Base-by-base conservation (phyloP, 2,888 invertebrate species). In the Tanytarsus gracilentus region DNA sequence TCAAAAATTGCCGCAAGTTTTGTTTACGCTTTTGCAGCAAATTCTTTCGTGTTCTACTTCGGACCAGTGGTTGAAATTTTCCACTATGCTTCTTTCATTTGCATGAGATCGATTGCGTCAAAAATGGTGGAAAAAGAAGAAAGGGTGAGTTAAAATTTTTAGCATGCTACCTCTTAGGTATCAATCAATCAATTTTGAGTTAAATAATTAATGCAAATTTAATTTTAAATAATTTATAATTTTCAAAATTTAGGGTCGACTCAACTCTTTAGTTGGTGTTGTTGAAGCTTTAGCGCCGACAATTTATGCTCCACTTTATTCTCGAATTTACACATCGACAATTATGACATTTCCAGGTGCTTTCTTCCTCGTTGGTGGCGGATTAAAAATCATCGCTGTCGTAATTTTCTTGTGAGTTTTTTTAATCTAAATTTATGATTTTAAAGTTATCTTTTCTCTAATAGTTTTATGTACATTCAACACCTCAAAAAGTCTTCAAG, bases 31-130 rank as follows among this genome's bases (percentile, higher is more conserved):
- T 76, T 78, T 51, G 77, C 78, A 1, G 73, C 75, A 1, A 73
- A 68, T 14, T 69, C 74, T 36, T 62, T 68, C 2, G 77, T 78
- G 77, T 77, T 74, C 68, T 79, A 77, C 63, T 68, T 73, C 1
- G 85, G 83, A 30, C 82, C 85, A 1, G 73, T 86, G 48, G 81
- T 83, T 7, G 85, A 86, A 69, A 84, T 85, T 61, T 77, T 85
- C 63, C 85, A 85, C 65, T 86, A 86, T 2, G 85, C 85, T 1
- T 85, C 86, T 1, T 85, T 86, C 66, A 86, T 86, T 59, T 85
- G 86, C 1, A 85, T 86, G 83, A 75, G 86, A 65, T 85, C 86
- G 2, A 86, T 86, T 63, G 84, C 85, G 21, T 84, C 85, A 0
- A 86, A 86, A 72, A 72, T 86, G 56, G 85, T 86, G 21, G 81